A percentile compares a stretch with the other conserved stretches of the same genome.
Conservation (phyloP, 2,888 invertebrate genomes). For the Oegoconia quadripuncta region DNA sequence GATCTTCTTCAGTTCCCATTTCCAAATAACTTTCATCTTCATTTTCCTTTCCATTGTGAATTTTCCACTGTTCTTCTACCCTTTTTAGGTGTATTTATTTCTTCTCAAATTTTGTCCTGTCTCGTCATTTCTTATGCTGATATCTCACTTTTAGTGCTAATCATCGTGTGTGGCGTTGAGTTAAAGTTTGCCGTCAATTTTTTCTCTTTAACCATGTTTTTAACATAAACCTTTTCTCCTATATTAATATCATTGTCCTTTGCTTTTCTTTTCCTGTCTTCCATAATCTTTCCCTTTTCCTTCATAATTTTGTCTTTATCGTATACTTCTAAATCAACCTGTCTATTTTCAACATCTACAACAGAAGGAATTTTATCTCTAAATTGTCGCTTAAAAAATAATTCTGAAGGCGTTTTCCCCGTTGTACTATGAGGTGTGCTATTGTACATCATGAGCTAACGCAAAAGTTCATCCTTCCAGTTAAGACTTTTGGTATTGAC, state of each 20-base stretch:
- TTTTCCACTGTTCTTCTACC: conserved; percentile 7
- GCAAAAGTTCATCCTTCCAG: conserved; percentile 3
- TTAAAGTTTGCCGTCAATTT: conserved; percentile 2
- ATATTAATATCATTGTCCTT: background rate
- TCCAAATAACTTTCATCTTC: too few relatives aligned
- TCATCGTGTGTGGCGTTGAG: conserved; percentile 2
- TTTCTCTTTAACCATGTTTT: too few relatives aligned
- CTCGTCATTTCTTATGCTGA: conserved; percentile 1
- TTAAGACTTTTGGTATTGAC: conserved; percentile 11
- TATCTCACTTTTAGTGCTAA: background rate
- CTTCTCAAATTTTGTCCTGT: conserved; percentile 4
- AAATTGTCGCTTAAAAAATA: conserved; percentile 16
- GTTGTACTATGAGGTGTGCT: conserved; percentile 20
- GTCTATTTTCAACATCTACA: background rate
- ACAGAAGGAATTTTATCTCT: conserved; percentile 19
- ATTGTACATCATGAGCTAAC: conserved; percentile 18
- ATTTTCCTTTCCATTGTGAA: too few relatives aligned
- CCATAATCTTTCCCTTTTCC: conserved; percentile 16
- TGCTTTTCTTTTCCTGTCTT: conserved; percentile 8
- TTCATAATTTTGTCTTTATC: conserved; percentile 17
- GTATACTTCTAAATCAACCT: conserved; percentile 9
- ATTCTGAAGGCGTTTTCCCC: conserved; percentile 20
- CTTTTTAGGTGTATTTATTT: conserved; percentile 7
- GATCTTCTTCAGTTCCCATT: too few relatives aligned
- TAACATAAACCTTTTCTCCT: conserved; percentile 11